Evolutionary conservation across 2,888 invertebrate species (phyloP).

Genomic region (Epirrhoe alternata): DNA sequence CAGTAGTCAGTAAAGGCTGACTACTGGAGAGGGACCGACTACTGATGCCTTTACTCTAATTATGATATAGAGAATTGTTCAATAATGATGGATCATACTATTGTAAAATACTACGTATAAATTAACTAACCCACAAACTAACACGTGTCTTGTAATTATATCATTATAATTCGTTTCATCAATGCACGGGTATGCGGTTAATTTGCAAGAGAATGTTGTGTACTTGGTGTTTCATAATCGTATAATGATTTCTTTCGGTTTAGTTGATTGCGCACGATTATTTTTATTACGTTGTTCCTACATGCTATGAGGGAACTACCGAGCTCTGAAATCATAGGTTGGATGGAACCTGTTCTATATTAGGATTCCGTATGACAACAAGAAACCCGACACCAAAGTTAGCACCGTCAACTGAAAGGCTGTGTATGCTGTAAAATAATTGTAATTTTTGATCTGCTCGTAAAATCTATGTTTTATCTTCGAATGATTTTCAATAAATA

Average conservation of each 20-base stretch:
- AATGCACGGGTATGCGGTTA: conserved; percentile 5
- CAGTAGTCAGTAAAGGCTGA: too few species aligned
- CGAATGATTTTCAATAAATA: neutral
- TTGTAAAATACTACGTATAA: neutral
- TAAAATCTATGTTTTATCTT: neutral
- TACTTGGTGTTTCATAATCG: conserved; percentile 7
- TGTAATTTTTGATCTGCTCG: neutral
- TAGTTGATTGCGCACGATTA: neutral
- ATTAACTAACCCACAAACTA: neutral
- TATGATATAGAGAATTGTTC: neutral
- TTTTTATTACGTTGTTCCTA: conserved; percentile 4
- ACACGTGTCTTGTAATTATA: neutral
- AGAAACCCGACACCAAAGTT: neutral
- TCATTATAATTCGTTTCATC: neutral
- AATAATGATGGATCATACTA: neutral
- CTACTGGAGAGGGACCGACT: too few species aligned
- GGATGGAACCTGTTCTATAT: neutral
- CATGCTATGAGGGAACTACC: neutral
- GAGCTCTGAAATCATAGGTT: neutral
- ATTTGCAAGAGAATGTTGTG: neutral
- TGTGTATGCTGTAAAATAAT: too few species aligned
- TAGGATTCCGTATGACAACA: neutral
- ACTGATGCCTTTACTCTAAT: too few species aligned
- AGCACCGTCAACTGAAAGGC: neutral
- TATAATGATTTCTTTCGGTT: conserved; percentile 2